Conservation (phyloP, 2,888 invertebrate genomes). For the Pseudococcus longispinus region DNA sequence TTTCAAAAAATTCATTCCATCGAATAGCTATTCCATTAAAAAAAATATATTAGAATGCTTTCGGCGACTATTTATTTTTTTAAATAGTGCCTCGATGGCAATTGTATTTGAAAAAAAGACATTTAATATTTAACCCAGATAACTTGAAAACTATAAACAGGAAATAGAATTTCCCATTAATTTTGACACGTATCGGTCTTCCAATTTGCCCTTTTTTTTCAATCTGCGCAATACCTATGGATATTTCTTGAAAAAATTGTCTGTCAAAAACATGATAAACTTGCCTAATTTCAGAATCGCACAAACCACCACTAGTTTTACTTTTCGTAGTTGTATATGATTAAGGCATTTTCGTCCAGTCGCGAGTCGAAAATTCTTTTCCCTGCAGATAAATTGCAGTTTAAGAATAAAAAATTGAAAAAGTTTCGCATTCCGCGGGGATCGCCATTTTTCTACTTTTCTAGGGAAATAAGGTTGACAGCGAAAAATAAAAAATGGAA, state of each 20-base stretch:
- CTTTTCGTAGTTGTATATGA: neutral
- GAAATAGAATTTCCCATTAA: neutral
- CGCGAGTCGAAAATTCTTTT: neutral
- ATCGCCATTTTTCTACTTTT: neutral
- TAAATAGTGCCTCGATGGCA: neutral
- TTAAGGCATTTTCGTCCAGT: neutral
- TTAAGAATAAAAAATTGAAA: slow-evolving; percentile 27
- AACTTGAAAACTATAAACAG: neutral
- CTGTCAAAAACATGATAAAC: too few species aligned
- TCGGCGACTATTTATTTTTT: neutral
- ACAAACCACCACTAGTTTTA: neutral
- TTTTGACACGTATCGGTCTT: neutral
- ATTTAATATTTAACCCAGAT: neutral
- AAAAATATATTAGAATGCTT: neutral
- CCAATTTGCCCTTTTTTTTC: neutral
- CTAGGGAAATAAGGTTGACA: neutral
- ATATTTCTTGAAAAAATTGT: too few species aligned
- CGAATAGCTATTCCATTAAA: neutral
- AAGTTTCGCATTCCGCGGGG: neutral
- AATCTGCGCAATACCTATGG: too few species aligned
- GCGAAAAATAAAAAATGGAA: neutral
- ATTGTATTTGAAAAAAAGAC: neutral
- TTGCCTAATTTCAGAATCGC: neutral
- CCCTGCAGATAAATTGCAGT: neutral
- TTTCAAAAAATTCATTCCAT: neutral